A percentile compares a stretch with the other conserved stretches of the same genome.
Evolutionary conservation across 2,888 invertebrate species (phyloP).

Genomic region (Troides helena): DNA sequence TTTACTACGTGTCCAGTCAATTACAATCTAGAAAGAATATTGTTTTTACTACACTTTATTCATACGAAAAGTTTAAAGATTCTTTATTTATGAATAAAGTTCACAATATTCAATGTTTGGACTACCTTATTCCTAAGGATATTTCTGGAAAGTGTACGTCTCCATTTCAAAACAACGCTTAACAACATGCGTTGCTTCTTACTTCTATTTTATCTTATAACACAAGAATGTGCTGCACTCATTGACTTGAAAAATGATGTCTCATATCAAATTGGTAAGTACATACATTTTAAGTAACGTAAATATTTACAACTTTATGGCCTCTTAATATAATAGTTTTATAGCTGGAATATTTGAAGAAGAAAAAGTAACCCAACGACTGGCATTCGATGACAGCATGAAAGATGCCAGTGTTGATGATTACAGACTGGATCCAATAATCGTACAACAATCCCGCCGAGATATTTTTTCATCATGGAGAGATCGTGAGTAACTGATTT

Average conservation of each 20-base stretch:
- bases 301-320: conserved; percentile 1
- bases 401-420: conserved; percentile 41
- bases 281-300: background rate
- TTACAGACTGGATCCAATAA: conserved; percentile 49
- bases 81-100: no score
- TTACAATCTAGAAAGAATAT: background rate
- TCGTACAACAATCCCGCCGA: conserved; percentile 47
- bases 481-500: conserved; percentile 50
- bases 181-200: conserved; percentile 44
- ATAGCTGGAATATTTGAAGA: conserved; percentile 63
- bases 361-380: conserved; percentile 43
- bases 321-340: conserved; percentile 16
- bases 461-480: conserved; percentile 68
- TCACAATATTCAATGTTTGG: no score
- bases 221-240: conserved; percentile 45
- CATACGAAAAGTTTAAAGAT: background rate
- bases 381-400: conserved; percentile 66
- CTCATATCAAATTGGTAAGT: conserved; percentile 62
- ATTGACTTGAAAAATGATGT: conserved; percentile 40
- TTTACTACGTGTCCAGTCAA: conserved; percentile 26
- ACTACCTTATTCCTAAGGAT: background rate
- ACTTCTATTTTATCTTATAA: conserved; percentile 39
- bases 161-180: background rate
- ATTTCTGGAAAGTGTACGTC: background rate
- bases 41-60: background rate